phyloP scores from a whole-genome alignment of 2,113 vertebrate genomes.

The Sinocyclocheilus maitianheensis region DNA sequence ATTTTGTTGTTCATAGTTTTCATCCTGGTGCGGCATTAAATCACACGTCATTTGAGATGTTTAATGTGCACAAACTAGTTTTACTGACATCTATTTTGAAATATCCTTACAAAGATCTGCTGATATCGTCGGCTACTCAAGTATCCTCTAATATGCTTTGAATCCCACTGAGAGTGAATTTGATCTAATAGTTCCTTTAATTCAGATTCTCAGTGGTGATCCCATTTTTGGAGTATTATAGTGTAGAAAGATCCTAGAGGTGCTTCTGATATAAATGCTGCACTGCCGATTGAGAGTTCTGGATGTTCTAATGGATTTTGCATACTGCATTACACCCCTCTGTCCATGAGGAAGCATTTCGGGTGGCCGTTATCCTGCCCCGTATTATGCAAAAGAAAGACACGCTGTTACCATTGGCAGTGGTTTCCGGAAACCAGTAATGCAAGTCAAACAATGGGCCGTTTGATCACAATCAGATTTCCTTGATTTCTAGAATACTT shows the following conservation, averaged over 20 bases:
- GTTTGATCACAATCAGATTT: neutral
- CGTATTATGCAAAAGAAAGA: constrained; percentile 15
- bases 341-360: constrained; percentile 1
- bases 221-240: neutral
- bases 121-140: neutral
- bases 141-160: constrained; percentile 20
- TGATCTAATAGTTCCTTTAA: neutral
- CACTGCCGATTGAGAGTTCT: constrained; percentile 18
- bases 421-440: neutral
- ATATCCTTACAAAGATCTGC: neutral
- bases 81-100: neutral
- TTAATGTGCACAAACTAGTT: neutral
- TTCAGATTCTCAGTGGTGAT: neutral
- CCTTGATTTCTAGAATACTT: constrained; percentile 5
- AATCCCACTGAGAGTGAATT: neutral
- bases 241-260: neutral
- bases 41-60: neutral
- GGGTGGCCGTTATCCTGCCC: neutral
- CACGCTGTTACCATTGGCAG: neutral
- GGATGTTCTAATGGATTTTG: constrained; percentile 31
- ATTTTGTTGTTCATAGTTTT: neutral
- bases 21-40: neutral
- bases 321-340: neutral
- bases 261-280: neutral
- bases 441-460: neutral